Base-by-base conservation (phyloP, 2,888 invertebrate species). In the Mythimna ferrago region DNA sequence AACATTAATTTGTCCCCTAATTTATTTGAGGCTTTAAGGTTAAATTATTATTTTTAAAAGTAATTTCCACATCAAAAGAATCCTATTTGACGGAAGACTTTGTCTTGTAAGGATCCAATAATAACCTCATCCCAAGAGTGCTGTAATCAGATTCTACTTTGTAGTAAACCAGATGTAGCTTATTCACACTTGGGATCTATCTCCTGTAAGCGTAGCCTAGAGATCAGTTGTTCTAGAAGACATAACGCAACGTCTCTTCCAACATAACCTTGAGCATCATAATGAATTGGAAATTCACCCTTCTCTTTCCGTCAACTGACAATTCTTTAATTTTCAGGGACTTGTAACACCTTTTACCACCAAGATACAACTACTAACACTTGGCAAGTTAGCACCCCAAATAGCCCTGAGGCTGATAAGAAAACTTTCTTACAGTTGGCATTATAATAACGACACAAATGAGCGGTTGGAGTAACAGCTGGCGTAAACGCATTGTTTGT, bases 391-490 rank as follows among this genome's bases (percentile, higher is more conserved):
- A 2, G 16, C 19, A 44, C 51, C 26, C 44, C 16, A 41, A 77
- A 64, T n/a, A 51, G 11, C 6, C 61, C 61, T 14, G 21, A 14
- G 10, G 38, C n/a, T 19, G 61, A 53, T 57, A 66, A 62, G 63
- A 26, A 66, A 32, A 73, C 53, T 58, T 78, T 66, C 57, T 73
- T 66, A 21, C 21, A 53, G 56, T 62, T 73, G 35, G n/a, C 74
- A 77, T 65, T 32, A 66, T 32, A 78, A 66, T 74, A 81, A 78
- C 78, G 80, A 78, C 65, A 38, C 16, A 48, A 65, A 74, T 21
- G 54, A 56, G 58, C 82, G 80, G 80, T 78, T 81, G 51, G n/a
- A 53, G 65, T 60, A 74, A 81, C 80, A 81, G 78, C 78, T 78
- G 80, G 61, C 67, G 35, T 58, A 16, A n/a, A 82, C 51, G 44